These are phyloP conservation scores for Clamator glandarius DNA, from an alignment of 2,797 vertebrate genomes.

Conservation along the genomic window DNA sequence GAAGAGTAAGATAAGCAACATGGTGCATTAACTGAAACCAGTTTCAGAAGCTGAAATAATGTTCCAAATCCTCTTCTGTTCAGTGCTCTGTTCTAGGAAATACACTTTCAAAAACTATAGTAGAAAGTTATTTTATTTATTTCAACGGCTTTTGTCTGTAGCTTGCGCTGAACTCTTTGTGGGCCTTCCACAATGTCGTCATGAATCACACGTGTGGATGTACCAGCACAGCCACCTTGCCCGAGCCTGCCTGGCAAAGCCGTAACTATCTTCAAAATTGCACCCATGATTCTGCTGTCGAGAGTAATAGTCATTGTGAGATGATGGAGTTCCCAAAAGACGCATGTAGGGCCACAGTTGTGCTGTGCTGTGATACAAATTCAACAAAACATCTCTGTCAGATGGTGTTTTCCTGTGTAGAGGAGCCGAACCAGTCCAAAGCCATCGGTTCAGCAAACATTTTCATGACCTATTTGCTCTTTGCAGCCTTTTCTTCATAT, in stretches of 20 bases:
- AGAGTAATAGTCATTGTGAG: background rate
- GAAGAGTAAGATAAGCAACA: background rate
- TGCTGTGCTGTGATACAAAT: background rate
- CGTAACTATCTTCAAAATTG: background rate
- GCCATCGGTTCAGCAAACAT: background rate
- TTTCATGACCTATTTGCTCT: background rate
- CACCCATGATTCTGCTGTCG: background rate
- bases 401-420: background rate
- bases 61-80: background rate
- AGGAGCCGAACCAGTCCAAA: background rate
- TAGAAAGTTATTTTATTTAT: background rate
- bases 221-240: background rate
- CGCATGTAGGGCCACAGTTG: background rate
- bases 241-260: background rate
- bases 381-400: slow-evolving; percentile 20
- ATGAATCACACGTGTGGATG: background rate
- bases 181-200: background rate
- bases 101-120: background rate
- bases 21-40: background rate
- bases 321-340: slow-evolving; percentile 1
- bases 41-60: background rate
- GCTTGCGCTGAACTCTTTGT: background rate
- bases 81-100: background rate
- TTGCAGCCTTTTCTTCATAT: background rate
- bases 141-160: background rate